phyloP scores from a whole-genome alignment of 2,113 vertebrate species.

The Anoura caudifer region DNA sequence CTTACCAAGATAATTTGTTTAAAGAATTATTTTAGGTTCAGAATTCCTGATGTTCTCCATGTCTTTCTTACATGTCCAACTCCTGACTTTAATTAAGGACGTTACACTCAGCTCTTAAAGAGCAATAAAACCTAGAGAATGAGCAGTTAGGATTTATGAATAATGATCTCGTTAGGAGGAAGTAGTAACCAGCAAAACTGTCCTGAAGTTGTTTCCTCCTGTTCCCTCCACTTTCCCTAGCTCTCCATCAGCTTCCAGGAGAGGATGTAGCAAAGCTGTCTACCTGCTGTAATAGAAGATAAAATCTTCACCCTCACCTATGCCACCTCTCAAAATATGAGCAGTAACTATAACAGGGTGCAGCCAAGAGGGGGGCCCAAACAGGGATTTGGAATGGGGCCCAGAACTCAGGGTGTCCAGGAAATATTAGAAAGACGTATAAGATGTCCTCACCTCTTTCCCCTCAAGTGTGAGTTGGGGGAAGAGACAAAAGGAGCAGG shows the following conservation, averaged over 20 bases:
- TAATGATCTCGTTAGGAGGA: background rate
- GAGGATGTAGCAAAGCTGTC: background rate
- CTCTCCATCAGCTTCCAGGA: background rate
- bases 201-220: background rate
- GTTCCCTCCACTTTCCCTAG: background rate
- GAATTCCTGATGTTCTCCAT: conserved; percentile 47
- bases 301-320: background rate
- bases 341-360: no score
- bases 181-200: background rate
- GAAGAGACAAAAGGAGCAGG: no score
- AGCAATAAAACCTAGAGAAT: conserved; percentile 37
- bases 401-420: no score
- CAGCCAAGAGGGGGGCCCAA: no score
- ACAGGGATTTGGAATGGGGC: no score
- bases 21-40: conserved; percentile 55
- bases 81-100: conserved; percentile 53
- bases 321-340: background rate
- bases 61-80: background rate
- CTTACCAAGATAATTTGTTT: conserved; percentile 54
- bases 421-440: no score
- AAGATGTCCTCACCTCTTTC: no score
- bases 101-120: background rate
- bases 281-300: background rate
- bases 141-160: background rate
- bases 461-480: no score